phyloP scores from a whole-genome alignment of 2,113 vertebrate genomes.

The Boulengeromyrus knoepffleri region DNA sequence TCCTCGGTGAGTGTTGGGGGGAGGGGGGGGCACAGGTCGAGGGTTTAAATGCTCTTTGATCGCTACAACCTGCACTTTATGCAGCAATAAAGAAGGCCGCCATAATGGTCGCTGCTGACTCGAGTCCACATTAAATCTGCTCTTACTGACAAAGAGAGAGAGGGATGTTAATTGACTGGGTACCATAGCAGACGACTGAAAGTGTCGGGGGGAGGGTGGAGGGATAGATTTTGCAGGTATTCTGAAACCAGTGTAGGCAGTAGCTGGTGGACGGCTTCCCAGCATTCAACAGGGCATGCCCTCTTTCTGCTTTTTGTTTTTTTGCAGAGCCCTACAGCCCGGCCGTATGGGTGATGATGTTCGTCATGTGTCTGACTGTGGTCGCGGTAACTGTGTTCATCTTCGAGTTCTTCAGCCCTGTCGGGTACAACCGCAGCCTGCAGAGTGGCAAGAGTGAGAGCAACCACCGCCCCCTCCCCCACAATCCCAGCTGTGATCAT shows the following conservation, averaged over 20 bases:
- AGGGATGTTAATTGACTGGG: not conserved
- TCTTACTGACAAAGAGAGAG: not conserved
- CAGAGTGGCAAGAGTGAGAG: constrained; percentile 81
- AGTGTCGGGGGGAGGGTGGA: not conserved
- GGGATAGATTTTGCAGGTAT: not conserved
- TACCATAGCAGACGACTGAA: not conserved
- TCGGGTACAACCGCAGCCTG: constrained; percentile 76
- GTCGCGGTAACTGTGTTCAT: constrained; percentile 92
- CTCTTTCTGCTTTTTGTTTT: not conserved
- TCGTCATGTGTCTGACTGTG: constrained; percentile 93
- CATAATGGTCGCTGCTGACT: not conserved
- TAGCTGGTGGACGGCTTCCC: not conserved
- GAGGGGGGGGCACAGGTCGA: constrained; percentile 31
- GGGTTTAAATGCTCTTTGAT: not conserved
- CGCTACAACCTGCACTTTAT: not conserved
- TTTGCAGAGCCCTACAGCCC: constrained; percentile 84
- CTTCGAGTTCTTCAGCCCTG: constrained; percentile 86
- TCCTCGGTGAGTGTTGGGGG: constrained; percentile 65
- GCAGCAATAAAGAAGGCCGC: not conserved
- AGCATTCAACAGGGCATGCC: not conserved
- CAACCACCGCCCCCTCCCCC: constrained; percentile 18
- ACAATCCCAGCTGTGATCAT: not conserved
- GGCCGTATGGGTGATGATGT: constrained; percentile 96
- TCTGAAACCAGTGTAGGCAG: not conserved
- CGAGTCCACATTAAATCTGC: not conserved